Evolutionary conservation across 2,888 invertebrate genomes (phyloP).

Genomic region (Pogonocherus hispidulus): DNA sequence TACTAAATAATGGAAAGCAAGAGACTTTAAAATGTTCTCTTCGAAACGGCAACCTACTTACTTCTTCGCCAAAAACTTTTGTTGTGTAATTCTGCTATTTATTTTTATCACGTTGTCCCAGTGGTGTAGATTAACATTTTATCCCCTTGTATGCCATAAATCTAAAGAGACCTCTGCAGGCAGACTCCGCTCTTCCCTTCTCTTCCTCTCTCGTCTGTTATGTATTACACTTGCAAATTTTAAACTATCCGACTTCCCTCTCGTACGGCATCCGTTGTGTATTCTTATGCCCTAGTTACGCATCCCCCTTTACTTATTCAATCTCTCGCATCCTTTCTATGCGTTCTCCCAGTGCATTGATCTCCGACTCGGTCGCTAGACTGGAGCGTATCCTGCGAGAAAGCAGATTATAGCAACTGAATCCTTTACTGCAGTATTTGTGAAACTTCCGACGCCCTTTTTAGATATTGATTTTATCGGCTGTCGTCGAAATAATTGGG

Average conservation of each 20-base stretch:
- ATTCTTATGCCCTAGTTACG: slow-evolving; percentile 33
- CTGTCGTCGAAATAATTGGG: too few relatives aligned
- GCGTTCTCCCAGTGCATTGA: slow-evolving; percentile 40
- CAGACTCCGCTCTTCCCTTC: neutral
- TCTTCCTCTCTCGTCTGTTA: neutral
- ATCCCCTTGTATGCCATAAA: slow-evolving; percentile 19
- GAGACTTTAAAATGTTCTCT: neutral
- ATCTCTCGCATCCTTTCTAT: slow-evolving; percentile 33
- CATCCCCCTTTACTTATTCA: slow-evolving; percentile 27
- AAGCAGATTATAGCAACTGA: neutral
- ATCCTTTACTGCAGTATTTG: neutral
- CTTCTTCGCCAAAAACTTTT: neutral
- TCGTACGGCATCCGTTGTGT: slow-evolving; percentile 19
- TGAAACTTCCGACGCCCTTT: neutral
- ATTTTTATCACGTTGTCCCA: slow-evolving; percentile 5
- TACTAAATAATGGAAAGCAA: neutral
- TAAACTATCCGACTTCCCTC: slow-evolving; percentile 21
- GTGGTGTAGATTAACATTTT: slow-evolving; percentile 8
- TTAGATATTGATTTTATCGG: neutral
- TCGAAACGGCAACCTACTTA: neutral
- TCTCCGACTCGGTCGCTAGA: slow-evolving; percentile 35
- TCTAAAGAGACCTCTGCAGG: neutral
- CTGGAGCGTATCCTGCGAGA: slow-evolving; percentile 29
- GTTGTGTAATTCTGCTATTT: neutral
- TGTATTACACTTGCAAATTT: slow-evolving; percentile 27